A percentile compares a stretch with the other conserved stretches of the same genome.
Conservation (phyloP, 1,140 invertebrate genomes). For the Coelopa frigida region DNA sequence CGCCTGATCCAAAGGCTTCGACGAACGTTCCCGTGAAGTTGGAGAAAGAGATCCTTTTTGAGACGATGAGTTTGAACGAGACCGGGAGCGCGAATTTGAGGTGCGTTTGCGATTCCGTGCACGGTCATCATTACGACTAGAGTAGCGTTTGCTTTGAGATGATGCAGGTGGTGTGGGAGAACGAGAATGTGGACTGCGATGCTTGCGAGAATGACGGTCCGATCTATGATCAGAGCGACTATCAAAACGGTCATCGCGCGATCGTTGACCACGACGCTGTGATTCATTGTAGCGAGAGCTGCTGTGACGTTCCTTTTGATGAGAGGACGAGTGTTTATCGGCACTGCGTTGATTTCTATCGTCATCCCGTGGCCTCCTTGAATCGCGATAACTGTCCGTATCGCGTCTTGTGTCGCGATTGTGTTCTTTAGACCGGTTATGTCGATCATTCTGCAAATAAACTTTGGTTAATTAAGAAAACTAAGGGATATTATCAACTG, state of each 20-base stretch:
- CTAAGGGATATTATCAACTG: not conserved
- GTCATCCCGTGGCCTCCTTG: not conserved
- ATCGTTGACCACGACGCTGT: no score
- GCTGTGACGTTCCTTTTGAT: not conserved
- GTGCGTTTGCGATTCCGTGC: conserved; percentile 1
- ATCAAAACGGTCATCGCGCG: no score
- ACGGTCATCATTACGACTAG: not conserved
- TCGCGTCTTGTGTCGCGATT: conserved; percentile 1
- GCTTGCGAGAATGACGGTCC: no score
- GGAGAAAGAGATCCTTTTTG: conserved; percentile 1
- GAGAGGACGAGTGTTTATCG: not conserved
- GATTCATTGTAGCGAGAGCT: no score
- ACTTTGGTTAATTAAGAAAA: not conserved
- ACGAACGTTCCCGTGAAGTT: conserved; percentile 5
- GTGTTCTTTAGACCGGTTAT: conserved; percentile 4
- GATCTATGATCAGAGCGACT: no score
- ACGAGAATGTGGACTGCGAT: no score
- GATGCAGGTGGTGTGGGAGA: conserved; percentile 3
- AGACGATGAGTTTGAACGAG: conserved; percentile 15
- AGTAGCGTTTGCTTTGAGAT: not conserved
- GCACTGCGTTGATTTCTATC: conserved; percentile 3
- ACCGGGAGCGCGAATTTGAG: not conserved
- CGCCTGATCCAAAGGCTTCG: no score
- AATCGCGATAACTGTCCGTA: not conserved
- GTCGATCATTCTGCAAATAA: conserved; percentile 1